Conservation (phyloP, 2,888 invertebrate species). For the Hydroisotoma schaefferi region DNA sequence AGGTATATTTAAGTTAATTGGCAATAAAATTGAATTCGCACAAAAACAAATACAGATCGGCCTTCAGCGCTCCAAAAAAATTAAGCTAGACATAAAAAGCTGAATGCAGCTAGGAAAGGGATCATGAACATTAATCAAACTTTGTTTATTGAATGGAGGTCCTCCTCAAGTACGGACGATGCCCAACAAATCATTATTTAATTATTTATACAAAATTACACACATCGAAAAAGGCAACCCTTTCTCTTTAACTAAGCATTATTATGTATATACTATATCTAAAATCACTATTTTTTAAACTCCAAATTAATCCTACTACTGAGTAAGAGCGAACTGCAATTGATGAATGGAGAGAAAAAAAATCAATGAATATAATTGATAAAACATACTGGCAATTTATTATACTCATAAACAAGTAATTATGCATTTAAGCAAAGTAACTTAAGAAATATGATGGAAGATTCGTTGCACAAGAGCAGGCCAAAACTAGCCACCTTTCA, state of each 20-base stretch:
- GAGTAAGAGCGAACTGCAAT: background rate
- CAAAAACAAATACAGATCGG: too few species aligned
- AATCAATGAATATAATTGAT: background rate
- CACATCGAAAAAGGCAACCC: background rate
- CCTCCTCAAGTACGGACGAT: background rate
- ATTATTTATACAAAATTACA: background rate
- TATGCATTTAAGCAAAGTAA: constrained; percentile 3
- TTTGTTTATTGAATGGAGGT: background rate
- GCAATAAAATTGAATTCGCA: too few species aligned
- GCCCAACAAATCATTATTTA: background rate
- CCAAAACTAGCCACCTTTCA: background rate
- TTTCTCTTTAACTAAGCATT: background rate
- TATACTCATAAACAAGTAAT: constrained; percentile 4
- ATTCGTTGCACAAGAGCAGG: background rate
- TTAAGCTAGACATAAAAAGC: too few species aligned
- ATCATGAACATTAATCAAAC: too few species aligned
- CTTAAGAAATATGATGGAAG: background rate
- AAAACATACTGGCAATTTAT: too few species aligned
- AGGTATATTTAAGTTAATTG: too few species aligned
- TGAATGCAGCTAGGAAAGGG: too few species aligned
- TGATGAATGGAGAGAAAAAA: background rate
- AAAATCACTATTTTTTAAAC: too few species aligned
- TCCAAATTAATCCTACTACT: too few species aligned
- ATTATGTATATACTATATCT: background rate
- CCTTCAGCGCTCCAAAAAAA: too few species aligned